Percentiles rank a stretch among this genome's conserved stretches.
Conservation (phyloP, 2,797 vertebrate genomes). For the Protonibea diacanthus region DNA sequence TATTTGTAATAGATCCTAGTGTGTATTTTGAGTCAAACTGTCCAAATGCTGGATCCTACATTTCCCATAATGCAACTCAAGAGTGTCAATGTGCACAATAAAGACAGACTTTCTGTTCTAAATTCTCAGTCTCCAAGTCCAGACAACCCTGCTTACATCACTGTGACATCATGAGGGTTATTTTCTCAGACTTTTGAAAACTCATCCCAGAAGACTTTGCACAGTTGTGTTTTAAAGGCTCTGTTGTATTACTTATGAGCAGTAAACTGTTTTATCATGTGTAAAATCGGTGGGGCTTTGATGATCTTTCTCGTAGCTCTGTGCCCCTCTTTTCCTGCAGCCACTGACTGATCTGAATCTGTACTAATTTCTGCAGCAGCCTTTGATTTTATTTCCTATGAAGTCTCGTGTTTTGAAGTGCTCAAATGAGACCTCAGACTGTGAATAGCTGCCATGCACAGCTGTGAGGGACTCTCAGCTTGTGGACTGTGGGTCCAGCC, state of each 20-base stretch:
- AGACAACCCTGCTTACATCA: too few species aligned
- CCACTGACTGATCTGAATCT: background rate
- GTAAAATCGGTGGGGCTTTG: background rate
- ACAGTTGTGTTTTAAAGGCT: background rate
- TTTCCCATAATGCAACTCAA: constrained; percentile 3
- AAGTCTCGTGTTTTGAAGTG: constrained; percentile 20
- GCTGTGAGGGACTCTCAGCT: too few species aligned
- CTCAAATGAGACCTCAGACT: background rate
- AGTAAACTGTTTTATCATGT: background rate
- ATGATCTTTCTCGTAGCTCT: background rate
- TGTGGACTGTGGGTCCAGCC: constrained; percentile 1
- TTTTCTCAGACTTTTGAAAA: background rate
- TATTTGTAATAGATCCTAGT: background rate
- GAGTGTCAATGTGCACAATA: too few species aligned
- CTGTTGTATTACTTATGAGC: background rate
- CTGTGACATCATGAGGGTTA: background rate
- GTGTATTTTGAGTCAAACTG: background rate
- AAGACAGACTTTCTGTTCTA: too few species aligned
- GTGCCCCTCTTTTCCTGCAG: background rate
- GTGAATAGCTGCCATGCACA: too few species aligned
- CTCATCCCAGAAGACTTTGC: background rate
- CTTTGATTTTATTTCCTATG: constrained; percentile 22
- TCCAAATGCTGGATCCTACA: background rate
- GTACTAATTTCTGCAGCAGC: constrained; percentile 18
- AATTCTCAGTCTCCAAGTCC: too few species aligned